Base-by-base conservation (phyloP, 2,888 invertebrate species). In the Hanleya hanleyi region DNA sequence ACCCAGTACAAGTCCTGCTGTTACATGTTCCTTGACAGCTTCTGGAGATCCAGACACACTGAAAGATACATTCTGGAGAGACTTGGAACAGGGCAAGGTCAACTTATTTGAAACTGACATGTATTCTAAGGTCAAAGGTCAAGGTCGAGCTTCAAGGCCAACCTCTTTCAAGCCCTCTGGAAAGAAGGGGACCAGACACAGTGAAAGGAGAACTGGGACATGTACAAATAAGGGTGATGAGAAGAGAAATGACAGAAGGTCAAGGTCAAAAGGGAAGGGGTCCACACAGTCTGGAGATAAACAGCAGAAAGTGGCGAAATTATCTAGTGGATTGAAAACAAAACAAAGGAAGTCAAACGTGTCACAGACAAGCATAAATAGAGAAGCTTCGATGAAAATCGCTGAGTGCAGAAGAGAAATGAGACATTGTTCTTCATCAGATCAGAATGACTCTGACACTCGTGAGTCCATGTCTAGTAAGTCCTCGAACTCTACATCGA, bases 61-160 rank as follows among this genome's bases (percentile, higher is more conserved):
- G 35, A 89, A 88, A 72, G 88, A 90, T 79, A 87, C 86, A 6
- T 90, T 90, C 76, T 90, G 88, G 88, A 86, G 88, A 66, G 89
- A 90, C 72, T 82, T 90, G 12, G 88, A 90, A 74, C 84, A 88
- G 70, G 90, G 90, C 0, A 81, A 86, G 67, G 83, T 90, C n/a
- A 84, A 88, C 70, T 80, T 88, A 38, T 88, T 89, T 78, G 85
- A 84, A 32, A 84, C 83, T 64, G 90, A 90, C 78, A 86, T 90
- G 84, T 90, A 90, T 75, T 89, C 89, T n/a, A 87, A 86, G 70
- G 89, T 90, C 4, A 90, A 90, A 69, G 84, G 82, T 50, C 76
- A 74, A 73, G 82, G 85, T 35, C 78, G 87, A 15, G 80, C 83
- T 29, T 77, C 84, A 18, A 71, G 81, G 41, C 81, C 81, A 32